Evolutionary conservation across 2,113 vertebrate species (phyloP).

Genomic region (Otis tarda): DNA sequence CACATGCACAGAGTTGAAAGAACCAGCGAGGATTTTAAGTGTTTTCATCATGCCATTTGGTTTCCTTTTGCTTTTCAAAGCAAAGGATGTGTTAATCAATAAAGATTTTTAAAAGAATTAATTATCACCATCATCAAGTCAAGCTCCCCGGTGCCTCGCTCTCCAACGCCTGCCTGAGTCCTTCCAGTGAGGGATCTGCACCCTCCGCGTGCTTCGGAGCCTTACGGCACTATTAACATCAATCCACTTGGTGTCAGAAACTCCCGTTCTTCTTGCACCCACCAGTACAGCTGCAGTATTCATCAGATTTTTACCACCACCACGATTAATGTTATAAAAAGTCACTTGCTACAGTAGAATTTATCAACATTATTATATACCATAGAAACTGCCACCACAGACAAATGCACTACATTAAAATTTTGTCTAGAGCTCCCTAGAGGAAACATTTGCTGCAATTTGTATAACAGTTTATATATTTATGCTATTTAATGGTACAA

Average conservation of each 20-base stretch:
- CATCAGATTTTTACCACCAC: conserved; percentile 75
- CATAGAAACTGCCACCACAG: conserved; percentile 86
- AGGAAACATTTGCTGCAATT: conserved; percentile 79
- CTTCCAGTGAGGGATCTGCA: background rate
- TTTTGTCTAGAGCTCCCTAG: conserved; percentile 86
- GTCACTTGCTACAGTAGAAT: conserved; percentile 83
- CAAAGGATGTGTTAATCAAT: conserved; percentile 67
- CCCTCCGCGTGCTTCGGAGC: background rate
- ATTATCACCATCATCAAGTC: conserved; percentile 69
- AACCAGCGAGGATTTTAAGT: conserved; percentile 26
- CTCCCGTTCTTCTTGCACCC: conserved; percentile 30
- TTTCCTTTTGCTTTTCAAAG: conserved; percentile 45
- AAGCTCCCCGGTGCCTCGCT: conserved; percentile 25
- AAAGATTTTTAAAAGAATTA: conserved; percentile 75
- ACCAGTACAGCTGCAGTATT: conserved; percentile 56
- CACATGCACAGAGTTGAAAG: conserved; percentile 7
- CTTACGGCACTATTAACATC: conserved; percentile 18
- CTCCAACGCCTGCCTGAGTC: background rate
- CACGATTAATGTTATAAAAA: conserved; percentile 82
- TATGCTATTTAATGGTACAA: conserved; percentile 86
- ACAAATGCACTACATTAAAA: conserved; percentile 86
- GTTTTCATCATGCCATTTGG: background rate
- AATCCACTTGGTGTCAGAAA: conserved; percentile 41
- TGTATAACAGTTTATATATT: conserved; percentile 86
- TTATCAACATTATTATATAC: conserved; percentile 88